A percentile compares a stretch with the other conserved stretches of the same genome.
phyloP scores from a whole-genome alignment of 2,888 invertebrate species.

The Drosophila birchii region DNA sequence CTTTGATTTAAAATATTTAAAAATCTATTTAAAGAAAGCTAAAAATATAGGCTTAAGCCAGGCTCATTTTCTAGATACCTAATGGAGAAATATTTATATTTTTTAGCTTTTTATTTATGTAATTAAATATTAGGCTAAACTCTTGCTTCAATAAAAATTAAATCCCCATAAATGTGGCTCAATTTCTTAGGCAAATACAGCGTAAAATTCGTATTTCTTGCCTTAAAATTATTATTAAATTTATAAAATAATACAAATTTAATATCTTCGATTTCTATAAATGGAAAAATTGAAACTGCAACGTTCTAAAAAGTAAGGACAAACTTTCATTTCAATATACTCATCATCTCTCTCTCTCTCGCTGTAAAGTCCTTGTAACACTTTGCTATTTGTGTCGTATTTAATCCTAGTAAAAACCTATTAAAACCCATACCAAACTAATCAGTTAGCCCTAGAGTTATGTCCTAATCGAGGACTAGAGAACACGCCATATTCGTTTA shows the following conservation, averaged over 20 bases:
- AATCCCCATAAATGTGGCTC: not conserved
- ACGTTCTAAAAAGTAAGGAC: slow-evolving; percentile 1
- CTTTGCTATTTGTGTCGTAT: slow-evolving; percentile 18
- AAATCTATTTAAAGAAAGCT: no score
- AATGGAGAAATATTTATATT: not conserved
- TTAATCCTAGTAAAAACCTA: slow-evolving; percentile 9
- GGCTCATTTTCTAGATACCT: not conserved
- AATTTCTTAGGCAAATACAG: not conserved
- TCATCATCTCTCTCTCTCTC: slow-evolving; percentile 7
- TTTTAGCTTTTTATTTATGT: not conserved
- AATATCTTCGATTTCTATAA: not conserved
- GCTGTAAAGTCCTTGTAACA: slow-evolving; percentile 9
- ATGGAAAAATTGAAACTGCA: not conserved
- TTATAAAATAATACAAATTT: not conserved
- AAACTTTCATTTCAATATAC: slow-evolving; percentile 21
- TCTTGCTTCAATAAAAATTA: no score
- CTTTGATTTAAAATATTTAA: not conserved
- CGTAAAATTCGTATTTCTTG: not conserved
- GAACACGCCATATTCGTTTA: slow-evolving; percentile 59
- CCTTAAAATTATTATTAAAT: not conserved
- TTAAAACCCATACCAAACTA: slow-evolving; percentile 2
- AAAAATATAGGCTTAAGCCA: not conserved
- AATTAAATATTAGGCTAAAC: not conserved
- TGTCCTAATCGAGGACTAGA: slow-evolving; percentile 6
- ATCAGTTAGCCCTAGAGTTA: slow-evolving; percentile 5